These are phyloP conservation scores for Ovis canadensis DNA, from an alignment of 2,113 vertebrate species.

Conservation along the genomic window DNA sequence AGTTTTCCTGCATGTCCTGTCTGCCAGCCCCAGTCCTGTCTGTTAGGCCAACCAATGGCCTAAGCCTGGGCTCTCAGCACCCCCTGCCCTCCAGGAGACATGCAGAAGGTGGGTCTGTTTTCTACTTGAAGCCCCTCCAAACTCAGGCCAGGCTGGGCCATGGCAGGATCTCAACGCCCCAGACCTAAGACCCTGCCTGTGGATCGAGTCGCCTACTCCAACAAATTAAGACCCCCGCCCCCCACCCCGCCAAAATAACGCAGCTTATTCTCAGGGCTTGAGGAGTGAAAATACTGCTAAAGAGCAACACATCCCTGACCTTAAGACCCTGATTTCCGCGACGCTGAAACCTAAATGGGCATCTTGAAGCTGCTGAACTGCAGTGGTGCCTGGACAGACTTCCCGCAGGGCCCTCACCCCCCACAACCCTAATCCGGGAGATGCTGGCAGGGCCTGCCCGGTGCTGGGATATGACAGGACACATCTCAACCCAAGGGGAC, in stretches of 20 bases:
- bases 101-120: not conserved
- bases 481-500: too few species aligned
- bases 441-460: not conserved
- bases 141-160: not conserved
- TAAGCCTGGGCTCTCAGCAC: not conserved
- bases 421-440: accelerated
- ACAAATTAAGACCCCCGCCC: not conserved
- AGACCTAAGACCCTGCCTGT: not conserved
- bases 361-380: not conserved
- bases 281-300: not conserved
- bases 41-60: not conserved
- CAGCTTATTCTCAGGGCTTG: not conserved
- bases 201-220: not conserved
- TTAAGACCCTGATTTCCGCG: not conserved
- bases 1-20: not conserved
- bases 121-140: not conserved
- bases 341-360: too few species aligned
- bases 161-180: not conserved
- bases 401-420: not conserved
- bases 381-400: not conserved
- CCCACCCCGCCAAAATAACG: accelerated
- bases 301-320: too few species aligned
- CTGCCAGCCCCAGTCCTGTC: not conserved
- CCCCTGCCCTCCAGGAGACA: not conserved
- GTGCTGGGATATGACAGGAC: not conserved